Base-by-base conservation (phyloP, 2,797 vertebrate species). In the Telmatherina bonti region DNA sequence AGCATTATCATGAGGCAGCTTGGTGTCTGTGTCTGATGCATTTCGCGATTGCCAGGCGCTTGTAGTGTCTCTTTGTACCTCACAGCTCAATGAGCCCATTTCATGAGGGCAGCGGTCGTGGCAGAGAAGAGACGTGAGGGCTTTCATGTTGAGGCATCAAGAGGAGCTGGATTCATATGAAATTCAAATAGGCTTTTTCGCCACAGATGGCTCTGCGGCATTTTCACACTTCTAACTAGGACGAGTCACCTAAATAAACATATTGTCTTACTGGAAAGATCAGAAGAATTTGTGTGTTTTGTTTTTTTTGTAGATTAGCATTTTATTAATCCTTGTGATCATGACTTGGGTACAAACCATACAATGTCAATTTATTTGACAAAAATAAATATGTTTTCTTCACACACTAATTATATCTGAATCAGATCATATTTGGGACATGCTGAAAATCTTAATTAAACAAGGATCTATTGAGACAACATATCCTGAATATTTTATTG, bases 141-240 rank as follows among this genome's bases (percentile, higher is more conserved):
- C 91, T 92, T 93, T 93, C 86, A 91, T 93, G 90, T 92, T 33
- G 81, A 84, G 54, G 88, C 84, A 87, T 91, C 89, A 92, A 90
- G 82, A 86, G 79, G 70, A 84, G 69, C 76, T 82, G 36, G 4
- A 67, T 63, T 62, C 33, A 69, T 86, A 84, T 92, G 89, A 91
- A 91, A 93, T 93, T 93, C 88, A 92, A 93, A 93, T 90, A 54
- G 70, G 71, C 71, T 75, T 75, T 74, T 52, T 60, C 78, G 85
- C 55, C 72, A 55, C 80, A 88, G 83, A 88, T 63, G 86, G 84
- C 67, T 80, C 76, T 15, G 75, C 71, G 66, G 57, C 45, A 24
- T 61, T 66, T 78, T 86, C 80, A 77, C 78, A 85, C 74, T 38
- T 41, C 13, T 22, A 51, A 53, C 74, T 24, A 52, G 29, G 53